Base-by-base conservation (phyloP, 2,797 vertebrate species). In the Rhodeus uyekii region DNA sequence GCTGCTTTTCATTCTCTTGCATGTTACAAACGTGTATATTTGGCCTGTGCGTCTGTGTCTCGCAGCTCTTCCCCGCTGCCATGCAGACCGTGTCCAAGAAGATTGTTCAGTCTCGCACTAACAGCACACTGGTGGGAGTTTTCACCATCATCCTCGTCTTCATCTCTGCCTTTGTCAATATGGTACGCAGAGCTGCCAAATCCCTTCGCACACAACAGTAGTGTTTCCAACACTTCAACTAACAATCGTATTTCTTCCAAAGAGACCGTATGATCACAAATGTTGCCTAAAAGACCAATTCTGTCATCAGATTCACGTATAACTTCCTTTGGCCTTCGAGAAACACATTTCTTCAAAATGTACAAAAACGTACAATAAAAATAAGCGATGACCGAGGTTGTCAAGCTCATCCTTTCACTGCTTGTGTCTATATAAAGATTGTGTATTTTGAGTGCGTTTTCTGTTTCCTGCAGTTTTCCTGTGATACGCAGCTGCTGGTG, bases 71-170 rank as follows among this genome's bases (percentile, higher is more conserved):
- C 89, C 97, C 97, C 1, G 82, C 91, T 2, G 90, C 92, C 32
- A 94, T 98, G 92, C 97, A 96, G 89, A 95, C 86, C 0, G 92
- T 97, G 55, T 98, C 97, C 1, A 96, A 92, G 81, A 93, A 95
- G 90, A 99, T 99, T 1, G 96, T 98, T 80, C 96, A 96, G 88
- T 98, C 97, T 3, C 95, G 96, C 44, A 94, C 94, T 71, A 96
- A 96, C 90, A 98, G 97, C 94, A 99, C 97, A 0, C 87, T 93
- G 14, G 96, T 97, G 4, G 97, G 95, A 27, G 93, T 97, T 78
- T 96, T 96, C 77, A 95, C 95, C 75, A 93, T 98, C 63, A 93
- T 98, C 91, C 96, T 98, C 0, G 96, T 98, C 90, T 98, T 98
- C 87, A 90, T 95, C 84, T 95, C 97, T 19, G 96, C 97, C 90